These are phyloP conservation scores for Rhinolophus sinicus DNA, from an alignment of 2,113 vertebrate species.

Conservation along the genomic window DNA sequence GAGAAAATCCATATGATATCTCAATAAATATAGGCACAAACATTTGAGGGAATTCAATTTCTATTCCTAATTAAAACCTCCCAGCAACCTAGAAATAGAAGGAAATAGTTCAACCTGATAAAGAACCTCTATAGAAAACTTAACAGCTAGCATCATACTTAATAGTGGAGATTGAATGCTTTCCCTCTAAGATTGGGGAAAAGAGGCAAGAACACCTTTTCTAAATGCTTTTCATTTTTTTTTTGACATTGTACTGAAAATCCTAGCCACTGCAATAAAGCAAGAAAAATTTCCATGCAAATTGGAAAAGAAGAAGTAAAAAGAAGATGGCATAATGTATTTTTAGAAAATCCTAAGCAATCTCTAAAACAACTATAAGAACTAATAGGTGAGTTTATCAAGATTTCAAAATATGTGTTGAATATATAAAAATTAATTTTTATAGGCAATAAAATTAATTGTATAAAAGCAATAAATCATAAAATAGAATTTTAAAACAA, in stretches of 20 bases:
- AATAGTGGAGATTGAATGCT: not conserved
- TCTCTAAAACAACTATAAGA: not conserved
- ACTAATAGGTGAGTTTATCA: not conserved
- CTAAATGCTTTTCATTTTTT: not conserved
- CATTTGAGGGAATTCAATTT: not conserved
- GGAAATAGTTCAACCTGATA: not conserved
- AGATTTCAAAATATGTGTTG: not conserved
- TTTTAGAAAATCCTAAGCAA: not conserved
- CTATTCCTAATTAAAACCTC: not conserved
- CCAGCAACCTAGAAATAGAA: not conserved
- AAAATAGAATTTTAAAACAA: not conserved
- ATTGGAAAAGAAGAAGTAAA: not conserved
- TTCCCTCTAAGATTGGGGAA: not conserved
- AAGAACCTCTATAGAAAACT: not conserved
- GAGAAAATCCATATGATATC: not conserved
- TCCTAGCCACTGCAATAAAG: not conserved
- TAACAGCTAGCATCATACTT: not conserved
- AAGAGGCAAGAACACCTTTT: not conserved
- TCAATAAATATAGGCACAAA: not conserved
- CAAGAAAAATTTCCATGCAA: constrained; percentile 11
- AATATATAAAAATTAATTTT: not conserved
- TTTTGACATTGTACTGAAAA: not conserved
- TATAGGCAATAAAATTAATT: not conserved
- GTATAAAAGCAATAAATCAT: not conserved
- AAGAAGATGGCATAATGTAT: not conserved